Conservation (phyloP, 2,888 invertebrate genomes). For the Ariolimax columbianus region DNA sequence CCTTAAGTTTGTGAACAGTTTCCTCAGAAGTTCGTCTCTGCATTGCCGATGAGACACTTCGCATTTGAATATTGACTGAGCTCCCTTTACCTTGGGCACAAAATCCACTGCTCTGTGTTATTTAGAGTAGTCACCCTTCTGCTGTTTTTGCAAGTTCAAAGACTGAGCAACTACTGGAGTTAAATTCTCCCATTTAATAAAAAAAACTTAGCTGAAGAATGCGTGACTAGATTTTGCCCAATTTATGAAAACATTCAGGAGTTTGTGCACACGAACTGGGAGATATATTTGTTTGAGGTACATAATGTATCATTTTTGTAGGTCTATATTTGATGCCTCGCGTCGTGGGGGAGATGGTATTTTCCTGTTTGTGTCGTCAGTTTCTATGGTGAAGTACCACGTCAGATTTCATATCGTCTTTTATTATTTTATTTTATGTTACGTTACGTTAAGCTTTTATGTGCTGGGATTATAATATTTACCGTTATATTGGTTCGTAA, state of each 20-base stretch:
- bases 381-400: too few species aligned
- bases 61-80: constrained; percentile 3
- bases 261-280: neutral
- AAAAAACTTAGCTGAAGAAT: too few species aligned
- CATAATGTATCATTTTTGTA: too few species aligned
- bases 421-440: too few species aligned
- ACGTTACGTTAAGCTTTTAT: too few species aligned
- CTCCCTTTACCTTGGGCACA: neutral
- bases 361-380: too few species aligned
- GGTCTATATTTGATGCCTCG: too few species aligned
- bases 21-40: neutral
- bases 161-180: neutral
- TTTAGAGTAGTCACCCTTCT: neutral
- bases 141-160: neutral
- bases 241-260: neutral
- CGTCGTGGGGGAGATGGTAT: too few species aligned
- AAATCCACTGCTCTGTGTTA: neutral
- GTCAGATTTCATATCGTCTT: too few species aligned
- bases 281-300: too few species aligned
- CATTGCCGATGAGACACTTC: neutral
- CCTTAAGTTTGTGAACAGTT: neutral
- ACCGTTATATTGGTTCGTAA: too few species aligned
- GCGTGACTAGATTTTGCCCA: neutral
- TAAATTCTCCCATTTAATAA: neutral
- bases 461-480: too few species aligned